A percentile compares a stretch with the other conserved stretches of the same genome.
phyloP scores from a whole-genome alignment of 2,797 vertebrate genomes.

The Scyliorhinus canicula region DNA sequence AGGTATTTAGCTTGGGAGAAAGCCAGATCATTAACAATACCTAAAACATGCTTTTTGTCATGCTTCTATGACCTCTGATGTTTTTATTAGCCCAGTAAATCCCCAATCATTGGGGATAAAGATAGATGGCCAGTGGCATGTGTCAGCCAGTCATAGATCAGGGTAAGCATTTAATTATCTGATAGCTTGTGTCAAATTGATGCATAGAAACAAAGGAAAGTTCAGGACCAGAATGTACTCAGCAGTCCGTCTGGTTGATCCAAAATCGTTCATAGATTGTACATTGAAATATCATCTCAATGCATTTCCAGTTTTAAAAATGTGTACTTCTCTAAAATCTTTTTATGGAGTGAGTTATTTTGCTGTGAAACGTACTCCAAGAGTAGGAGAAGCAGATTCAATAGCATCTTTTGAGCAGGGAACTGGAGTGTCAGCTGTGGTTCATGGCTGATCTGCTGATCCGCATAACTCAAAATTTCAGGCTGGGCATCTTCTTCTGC shows the following conservation, averaged over 20 bases:
- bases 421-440: background rate
- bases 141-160: background rate
- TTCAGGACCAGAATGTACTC: background rate
- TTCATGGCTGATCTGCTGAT: background rate
- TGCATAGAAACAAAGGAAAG: background rate
- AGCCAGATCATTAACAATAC: conserved; percentile 5
- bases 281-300: background rate
- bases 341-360: background rate
- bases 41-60: background rate
- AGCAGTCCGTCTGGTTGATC: background rate
- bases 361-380: background rate
- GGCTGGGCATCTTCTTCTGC: background rate
- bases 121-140: background rate
- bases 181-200: background rate
- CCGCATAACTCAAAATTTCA: no score
- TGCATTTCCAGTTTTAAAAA: background rate
- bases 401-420: background rate
- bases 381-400: background rate
- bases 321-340: background rate
- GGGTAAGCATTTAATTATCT: background rate
- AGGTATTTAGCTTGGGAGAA: background rate
- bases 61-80: background rate
- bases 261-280: background rate
- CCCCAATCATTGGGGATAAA: background rate
- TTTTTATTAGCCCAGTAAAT: conserved; percentile 8